Percentiles rank a stretch among this genome's conserved stretches.
phyloP scores from a whole-genome alignment of 1,140 invertebrate species.

The Scaptodrosophila lebanonensis region DNA sequence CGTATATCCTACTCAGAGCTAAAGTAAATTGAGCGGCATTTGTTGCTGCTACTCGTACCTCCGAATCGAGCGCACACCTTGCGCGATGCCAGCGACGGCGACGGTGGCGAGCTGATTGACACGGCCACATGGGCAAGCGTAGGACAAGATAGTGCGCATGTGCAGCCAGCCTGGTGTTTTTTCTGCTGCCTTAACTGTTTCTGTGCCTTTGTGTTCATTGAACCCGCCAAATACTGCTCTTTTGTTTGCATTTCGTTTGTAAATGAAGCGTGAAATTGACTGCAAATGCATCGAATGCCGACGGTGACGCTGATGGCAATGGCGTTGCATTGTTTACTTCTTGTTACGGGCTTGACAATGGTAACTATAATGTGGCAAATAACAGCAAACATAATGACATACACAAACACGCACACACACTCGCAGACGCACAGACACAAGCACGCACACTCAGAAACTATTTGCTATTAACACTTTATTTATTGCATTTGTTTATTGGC shows the following conservation, averaged over 20 bases:
- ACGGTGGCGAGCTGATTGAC: slow-evolving; percentile 73
- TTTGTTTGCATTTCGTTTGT: slow-evolving; percentile 69
- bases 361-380: slow-evolving; percentile 36
- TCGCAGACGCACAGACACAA: too few species aligned
- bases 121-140: slow-evolving; percentile 65
- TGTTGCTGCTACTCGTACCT: too few species aligned
- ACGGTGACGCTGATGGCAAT: slow-evolving; percentile 6
- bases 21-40: slow-evolving; percentile 17
- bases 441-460: too few species aligned
- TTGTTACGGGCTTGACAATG: slow-evolving; percentile 64
- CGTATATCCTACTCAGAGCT: slow-evolving; percentile 19
- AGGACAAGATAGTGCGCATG: background rate
- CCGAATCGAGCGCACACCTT: slow-evolving; percentile 55
- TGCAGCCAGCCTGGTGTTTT: slow-evolving; percentile 6
- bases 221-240: slow-evolving; percentile 61
- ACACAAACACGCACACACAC: too few species aligned
- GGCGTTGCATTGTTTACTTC: slow-evolving; percentile 70
- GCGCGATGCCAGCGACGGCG: too few species aligned
- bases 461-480: slow-evolving; percentile 76
- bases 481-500: slow-evolving; percentile 48
- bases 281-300: slow-evolving; percentile 58
- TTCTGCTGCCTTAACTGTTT: too few species aligned
- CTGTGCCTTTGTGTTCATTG: slow-evolving; percentile 55
- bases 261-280: slow-evolving; percentile 77
- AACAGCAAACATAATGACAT: slow-evolving; percentile 66